phyloP scores from a whole-genome alignment of 2,888 invertebrate species.

The Allygus modestus region DNA sequence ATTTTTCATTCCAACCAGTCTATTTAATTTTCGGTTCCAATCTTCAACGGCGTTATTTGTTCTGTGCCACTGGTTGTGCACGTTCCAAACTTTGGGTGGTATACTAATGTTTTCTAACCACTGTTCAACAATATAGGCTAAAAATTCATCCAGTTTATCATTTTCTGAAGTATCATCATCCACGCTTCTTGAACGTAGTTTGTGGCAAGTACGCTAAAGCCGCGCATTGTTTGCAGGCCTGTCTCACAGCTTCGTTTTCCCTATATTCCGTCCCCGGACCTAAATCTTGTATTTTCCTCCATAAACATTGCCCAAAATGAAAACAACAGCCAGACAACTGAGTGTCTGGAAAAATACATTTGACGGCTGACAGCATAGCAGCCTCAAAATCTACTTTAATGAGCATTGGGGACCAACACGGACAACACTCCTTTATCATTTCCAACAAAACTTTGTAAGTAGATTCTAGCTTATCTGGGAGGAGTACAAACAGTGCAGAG shows the following conservation, averaged over 20 bases:
- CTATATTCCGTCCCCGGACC: slow-evolving; percentile 50
- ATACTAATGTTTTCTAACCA: not conserved
- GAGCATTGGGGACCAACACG: not conserved
- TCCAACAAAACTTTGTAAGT: not conserved
- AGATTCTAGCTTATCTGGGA: not conserved
- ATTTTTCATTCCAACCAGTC: not conserved
- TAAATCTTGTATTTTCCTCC: not conserved
- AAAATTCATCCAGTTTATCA: not conserved
- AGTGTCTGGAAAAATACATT: slow-evolving; percentile 23
- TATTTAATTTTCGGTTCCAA: not conserved
- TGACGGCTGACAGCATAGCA: slow-evolving; percentile 26
- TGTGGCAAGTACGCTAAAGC: slow-evolving; percentile 14
- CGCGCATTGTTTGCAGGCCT: not conserved
- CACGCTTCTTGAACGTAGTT: not conserved
- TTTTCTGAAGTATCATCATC: slow-evolving; percentile 3
- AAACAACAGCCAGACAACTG: slow-evolving; percentile 5
- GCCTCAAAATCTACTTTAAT: slow-evolving; percentile 22
- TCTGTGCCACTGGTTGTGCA: not conserved
- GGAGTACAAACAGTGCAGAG: not conserved
- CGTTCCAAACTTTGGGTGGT: not conserved
- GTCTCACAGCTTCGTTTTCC: not conserved
- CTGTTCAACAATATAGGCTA: not conserved
- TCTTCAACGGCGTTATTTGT: slow-evolving; percentile 12
- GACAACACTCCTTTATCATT: not conserved
- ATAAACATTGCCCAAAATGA: slow-evolving; percentile 14